phyloP scores from a whole-genome alignment of 2,888 invertebrate genomes.

The Apomyelois bistriatella region DNA sequence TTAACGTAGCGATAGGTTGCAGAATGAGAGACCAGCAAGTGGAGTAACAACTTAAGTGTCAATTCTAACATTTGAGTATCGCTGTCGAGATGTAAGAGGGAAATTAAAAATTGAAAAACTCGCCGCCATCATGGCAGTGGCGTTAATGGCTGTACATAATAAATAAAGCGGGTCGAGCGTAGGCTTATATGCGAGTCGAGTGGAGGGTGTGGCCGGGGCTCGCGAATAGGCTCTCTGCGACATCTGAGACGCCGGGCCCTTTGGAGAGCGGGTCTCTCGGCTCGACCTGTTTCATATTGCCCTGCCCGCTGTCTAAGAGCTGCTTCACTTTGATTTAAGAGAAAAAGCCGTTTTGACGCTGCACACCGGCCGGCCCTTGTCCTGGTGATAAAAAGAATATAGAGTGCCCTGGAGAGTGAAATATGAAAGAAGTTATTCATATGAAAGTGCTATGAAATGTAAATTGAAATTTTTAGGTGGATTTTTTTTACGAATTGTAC shows the following conservation, averaged over 20 bases:
- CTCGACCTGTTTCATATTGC: conserved; percentile 77
- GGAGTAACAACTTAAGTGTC: conserved; percentile 65
- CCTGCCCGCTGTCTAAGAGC: conserved; percentile 66
- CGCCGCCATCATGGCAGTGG: conserved; percentile 75
- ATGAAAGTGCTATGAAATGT: conserved; percentile 5
- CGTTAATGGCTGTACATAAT: conserved; percentile 79
- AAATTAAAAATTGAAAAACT: conserved; percentile 78
- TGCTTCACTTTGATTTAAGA: conserved; percentile 76
- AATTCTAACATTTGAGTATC: conserved; percentile 64
- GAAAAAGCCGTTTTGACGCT: conserved; percentile 67
- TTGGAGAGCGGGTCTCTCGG: conserved; percentile 67
- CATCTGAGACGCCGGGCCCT: conserved; percentile 76
- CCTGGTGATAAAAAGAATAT: conserved; percentile 39
- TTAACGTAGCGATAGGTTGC: conserved; percentile 33
- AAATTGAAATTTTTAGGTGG: neutral
- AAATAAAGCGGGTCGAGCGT: conserved; percentile 74
- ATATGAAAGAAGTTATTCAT: conserved; percentile 28
- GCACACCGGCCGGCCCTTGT: conserved; percentile 47
- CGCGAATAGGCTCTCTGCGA: conserved; percentile 77
- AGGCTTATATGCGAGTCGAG: conserved; percentile 76
- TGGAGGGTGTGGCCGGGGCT: conserved; percentile 75
- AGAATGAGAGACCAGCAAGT: conserved; percentile 32
- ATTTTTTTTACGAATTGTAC: no score
- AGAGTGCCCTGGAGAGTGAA: conserved; percentile 34
- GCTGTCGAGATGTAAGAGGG: conserved; percentile 57